Percentiles rank a stretch among this genome's conserved stretches.
Evolutionary conservation across 1,140 invertebrate genomes (phyloP).

Genomic region (Apis florea): DNA sequence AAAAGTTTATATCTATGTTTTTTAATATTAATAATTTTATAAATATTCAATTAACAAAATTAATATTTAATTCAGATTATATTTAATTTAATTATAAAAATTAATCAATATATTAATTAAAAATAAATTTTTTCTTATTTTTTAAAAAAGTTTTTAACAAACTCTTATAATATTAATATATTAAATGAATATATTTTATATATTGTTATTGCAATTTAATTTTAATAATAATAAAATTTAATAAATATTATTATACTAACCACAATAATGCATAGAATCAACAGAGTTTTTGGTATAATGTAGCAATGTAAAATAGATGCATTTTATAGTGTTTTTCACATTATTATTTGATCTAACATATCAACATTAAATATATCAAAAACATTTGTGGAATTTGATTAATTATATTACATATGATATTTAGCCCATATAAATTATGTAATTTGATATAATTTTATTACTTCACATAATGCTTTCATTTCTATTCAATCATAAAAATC

Average conservation of each 20-base stretch:
- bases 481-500: constrained; percentile 9
- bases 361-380: constrained; percentile 23
- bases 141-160: constrained; percentile 3
- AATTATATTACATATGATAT: neutral
- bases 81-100: neutral
- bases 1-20: neutral
- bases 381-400: constrained; percentile 21
- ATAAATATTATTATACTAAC: constrained; percentile 43
- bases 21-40: neutral
- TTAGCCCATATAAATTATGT: constrained; percentile 19
- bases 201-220: neutral
- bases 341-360: constrained; percentile 5
- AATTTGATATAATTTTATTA: constrained; percentile 22
- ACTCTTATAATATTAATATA: constrained; percentile 3
- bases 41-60: neutral
- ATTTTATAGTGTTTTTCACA: constrained; percentile 39
- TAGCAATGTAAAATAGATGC: constrained; percentile 25
- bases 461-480: constrained; percentile 22
- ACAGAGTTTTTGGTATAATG: constrained; percentile 25
- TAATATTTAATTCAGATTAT: neutral
- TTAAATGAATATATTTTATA: too few species aligned
- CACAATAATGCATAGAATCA: constrained; percentile 30
- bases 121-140: neutral
- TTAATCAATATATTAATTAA: neutral
- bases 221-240: neutral